Evolutionary conservation across 2,888 invertebrate species (phyloP).

Genomic region (Tribolium freemani): DNA sequence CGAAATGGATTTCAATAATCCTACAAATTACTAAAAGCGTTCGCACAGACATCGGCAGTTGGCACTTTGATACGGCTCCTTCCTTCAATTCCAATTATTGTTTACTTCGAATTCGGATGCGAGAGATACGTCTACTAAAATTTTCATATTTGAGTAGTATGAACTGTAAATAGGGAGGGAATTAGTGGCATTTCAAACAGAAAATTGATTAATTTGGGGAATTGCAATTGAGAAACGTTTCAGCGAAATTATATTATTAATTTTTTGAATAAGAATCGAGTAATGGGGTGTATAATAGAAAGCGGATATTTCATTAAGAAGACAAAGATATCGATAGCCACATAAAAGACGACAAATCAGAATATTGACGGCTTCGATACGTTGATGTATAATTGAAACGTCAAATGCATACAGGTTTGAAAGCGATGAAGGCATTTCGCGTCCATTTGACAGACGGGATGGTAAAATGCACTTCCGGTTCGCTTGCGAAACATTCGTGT

Average conservation of each 20-base stretch:
- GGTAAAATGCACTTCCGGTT: constrained; percentile 20
- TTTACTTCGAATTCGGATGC: constrained; percentile 1
- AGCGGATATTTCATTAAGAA: not conserved
- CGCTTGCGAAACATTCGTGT: not conserved
- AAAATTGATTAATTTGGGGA: not conserved
- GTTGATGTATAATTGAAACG: constrained; percentile 17
- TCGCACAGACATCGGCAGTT: constrained; percentile 29
- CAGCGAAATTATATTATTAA: not conserved
- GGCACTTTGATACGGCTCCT: constrained; percentile 30
- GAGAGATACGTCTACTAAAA: not conserved
- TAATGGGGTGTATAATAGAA: not conserved
- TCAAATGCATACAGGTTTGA: constrained; percentile 19
- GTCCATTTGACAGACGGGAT: not conserved
- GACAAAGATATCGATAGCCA: not conserved
- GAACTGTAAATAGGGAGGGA: not conserved
- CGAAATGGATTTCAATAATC: constrained; percentile 49
- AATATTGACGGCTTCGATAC: constrained; percentile 1
- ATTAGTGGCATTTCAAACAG: not conserved
- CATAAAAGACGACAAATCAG: not conserved
- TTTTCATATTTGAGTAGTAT: not conserved
- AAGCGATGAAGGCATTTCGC: constrained; percentile 2
- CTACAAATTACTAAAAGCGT: constrained; percentile 43
- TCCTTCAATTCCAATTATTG: constrained; percentile 15
- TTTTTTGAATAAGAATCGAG: not conserved
- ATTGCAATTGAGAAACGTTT: not conserved